Base-by-base conservation (phyloP, 2,888 invertebrate species). In the Melanophora roralis region DNA sequence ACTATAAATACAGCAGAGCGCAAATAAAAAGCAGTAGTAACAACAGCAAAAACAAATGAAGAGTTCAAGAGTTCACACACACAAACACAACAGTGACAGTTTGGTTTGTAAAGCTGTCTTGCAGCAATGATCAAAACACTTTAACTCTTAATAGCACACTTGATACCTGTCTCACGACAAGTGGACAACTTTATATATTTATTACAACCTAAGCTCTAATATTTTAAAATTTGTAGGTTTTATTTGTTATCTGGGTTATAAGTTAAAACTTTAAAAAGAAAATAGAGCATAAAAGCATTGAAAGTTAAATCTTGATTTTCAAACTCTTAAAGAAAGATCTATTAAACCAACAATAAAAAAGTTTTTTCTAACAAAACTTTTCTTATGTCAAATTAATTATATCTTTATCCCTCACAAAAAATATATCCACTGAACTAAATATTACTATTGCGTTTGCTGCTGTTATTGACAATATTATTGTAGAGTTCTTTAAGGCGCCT, bases 1-100 rank as follows among this genome's bases (percentile, higher is more conserved):
- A 84, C 86, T 82, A 83, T 83, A 64, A 62, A 49, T 40, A 71
- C 43, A 78, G 49, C 45, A 32, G 19, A 55, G 32, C 19, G 14
- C 43, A 45, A 45, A 45, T 3, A 21, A 45, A 57, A 47, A 14
- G 16, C 23, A 55, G 21, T n/a, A 27, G 27, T 5, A 27, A 27
- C 9, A 12, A 62, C 57, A 71, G 55, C 62, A 71, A 74, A 60
- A 45, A 76, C 71, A 60, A n/a, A 62, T 76, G 49, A 19, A 67
- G 68, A 67, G 75, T 75, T 80, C 72, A 69, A 76, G 72, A 67
- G 55, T 47, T 47, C 45, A 59, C 9, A 55, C 9, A 16, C 34
- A 57, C 1, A 43, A 32, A 36, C n/a, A 64, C 23, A 34, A 6
- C 55, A 57, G n/a, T 69, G 47, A n/a, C 60, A 55, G 38, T 53